Base-by-base conservation (phyloP, 2,888 invertebrate species). In the Nemurella pictetii region DNA sequence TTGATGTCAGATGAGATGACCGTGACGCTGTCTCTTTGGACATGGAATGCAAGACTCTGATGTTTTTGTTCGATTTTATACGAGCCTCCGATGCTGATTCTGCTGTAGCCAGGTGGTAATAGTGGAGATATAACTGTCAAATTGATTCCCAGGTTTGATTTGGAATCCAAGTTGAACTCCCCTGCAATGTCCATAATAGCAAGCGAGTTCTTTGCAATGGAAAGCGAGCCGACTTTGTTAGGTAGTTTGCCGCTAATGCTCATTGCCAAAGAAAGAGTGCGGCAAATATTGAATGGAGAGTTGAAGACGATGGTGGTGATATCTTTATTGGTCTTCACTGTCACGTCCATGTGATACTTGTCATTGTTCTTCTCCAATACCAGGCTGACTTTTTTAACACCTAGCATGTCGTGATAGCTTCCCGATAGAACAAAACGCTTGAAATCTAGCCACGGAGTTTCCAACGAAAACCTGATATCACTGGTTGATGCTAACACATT, bases 341-440 rank as follows among this genome's bases (percentile, higher is more conserved):
- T 36, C 20, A 82, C 27, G 7, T 82, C 82, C 26, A 81, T 7
- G 5, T 1, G 3, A 9, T 20, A 35, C 26, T 81, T 35, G 7
- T 36, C 36, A 20, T 72, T 26, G 26, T 82, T 82, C 27, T 29
- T 82, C 20, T 72, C 72, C 28, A 72, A 1, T 27, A 2, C 4
- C 9, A 72, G n/a, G 28, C 26, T 28, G 27, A 82, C 2, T 27
- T 28, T 15, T 20, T 82, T 82, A n/a, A 0, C 20, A 25, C 55
- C 29, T 7, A 7, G 12, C 9, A 3, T 0, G 72, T 28, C 29
- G 0, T 88, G 87, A 83, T 88, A 88, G 29, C 77, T 86, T 7
- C 84, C 86, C 20, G 36, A 15, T 9, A 86, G 20, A 0, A 35
- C 27, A 26, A 86, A 15, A 7, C n/a, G 30, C 55, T 84, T 80